Percentiles rank a stretch among this genome's conserved stretches.
Conservation (phyloP, 2,113 vertebrate genomes). For the Connochaetes taurinus region DNA sequence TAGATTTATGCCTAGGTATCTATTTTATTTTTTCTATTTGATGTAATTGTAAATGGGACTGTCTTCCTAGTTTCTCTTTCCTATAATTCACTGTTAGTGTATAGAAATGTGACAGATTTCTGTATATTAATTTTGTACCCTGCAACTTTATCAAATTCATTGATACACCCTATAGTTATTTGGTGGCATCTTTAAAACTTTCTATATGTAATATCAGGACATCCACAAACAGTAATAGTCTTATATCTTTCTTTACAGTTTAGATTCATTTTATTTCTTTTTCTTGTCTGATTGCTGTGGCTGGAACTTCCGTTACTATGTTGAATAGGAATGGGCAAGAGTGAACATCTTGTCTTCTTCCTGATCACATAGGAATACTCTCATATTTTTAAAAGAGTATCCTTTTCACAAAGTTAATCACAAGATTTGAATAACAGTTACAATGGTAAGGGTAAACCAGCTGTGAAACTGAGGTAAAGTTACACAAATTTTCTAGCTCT, state of each 20-base stretch:
- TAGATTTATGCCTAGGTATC: not conserved
- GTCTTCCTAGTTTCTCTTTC: not conserved
- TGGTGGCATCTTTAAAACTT: not conserved
- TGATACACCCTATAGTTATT: not conserved
- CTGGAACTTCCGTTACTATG: not conserved
- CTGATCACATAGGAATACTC: not conserved
- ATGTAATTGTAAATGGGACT: not conserved
- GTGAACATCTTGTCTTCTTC: not conserved
- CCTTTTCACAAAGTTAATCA: not conserved
- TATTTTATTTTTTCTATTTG: not conserved
- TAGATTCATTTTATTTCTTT: not conserved
- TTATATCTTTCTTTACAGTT: not conserved
- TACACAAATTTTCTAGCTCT: not conserved
- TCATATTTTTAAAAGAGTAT: not conserved
- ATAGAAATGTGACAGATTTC: not conserved
- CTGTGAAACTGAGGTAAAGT: not conserved
- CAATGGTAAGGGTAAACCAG: not conserved
- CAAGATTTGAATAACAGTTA: not conserved
- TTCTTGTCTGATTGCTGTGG: not conserved
- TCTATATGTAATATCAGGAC: not conserved
- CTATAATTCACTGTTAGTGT: not conserved
- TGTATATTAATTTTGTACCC: not conserved
- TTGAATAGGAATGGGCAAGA: not conserved
- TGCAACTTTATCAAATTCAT: not conserved
- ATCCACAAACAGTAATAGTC: not conserved